Base-by-base conservation (phyloP, 2,113 vertebrate genomes). In the Calyptomena viridis region DNA sequence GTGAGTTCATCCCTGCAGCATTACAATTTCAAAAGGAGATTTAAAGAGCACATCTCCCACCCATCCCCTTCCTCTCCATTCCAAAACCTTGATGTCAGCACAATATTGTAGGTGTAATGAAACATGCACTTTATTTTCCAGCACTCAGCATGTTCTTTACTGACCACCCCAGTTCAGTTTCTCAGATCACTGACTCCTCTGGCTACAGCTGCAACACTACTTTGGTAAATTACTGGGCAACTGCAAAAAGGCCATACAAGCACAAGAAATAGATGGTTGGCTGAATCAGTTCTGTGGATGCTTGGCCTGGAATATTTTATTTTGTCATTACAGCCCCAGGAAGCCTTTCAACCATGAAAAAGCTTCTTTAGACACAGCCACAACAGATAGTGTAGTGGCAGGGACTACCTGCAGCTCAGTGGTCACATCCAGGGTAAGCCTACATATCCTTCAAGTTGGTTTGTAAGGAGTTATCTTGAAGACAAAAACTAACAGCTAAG, bases 161-260 rank as follows among this genome's bases (percentile, higher is more conserved):
- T 24, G 39, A 80, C 42, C 50, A 18, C 22, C 33, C 25, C 52
- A 72, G 14, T 47, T 46, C 30, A 24, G 0, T 59, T 89, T 76
- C 84, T 86, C 84, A 63, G 58, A 84, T 47, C 46, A 86, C 68
- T 50, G 86, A 79, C 56, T 85, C 40, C 35, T 53, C 62, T 14
- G 46, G 62, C 67, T 53, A 78, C 24, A 71, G 82, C 60, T 88
- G 52, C 66, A 71, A 79, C 25, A 24, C 21, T 53, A 35, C 84
- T 74, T 56, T 11, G 14, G 47, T 47, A 86, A 39, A 75, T 67
- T 37, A 53, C 31, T 7, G 3, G 25, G 52, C 28, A 89, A 75
- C 1, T 73, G 37, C 52, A 74, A 56, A 78, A 50, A 74, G n/a
- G n/a, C 71, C 23, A 23, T n/a, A n/a, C 0, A 0, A 11, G 25